A percentile compares a stretch with the other conserved stretches of the same genome.
phyloP scores from a whole-genome alignment of 1,140 invertebrate species.

The Apis laboriosa region DNA sequence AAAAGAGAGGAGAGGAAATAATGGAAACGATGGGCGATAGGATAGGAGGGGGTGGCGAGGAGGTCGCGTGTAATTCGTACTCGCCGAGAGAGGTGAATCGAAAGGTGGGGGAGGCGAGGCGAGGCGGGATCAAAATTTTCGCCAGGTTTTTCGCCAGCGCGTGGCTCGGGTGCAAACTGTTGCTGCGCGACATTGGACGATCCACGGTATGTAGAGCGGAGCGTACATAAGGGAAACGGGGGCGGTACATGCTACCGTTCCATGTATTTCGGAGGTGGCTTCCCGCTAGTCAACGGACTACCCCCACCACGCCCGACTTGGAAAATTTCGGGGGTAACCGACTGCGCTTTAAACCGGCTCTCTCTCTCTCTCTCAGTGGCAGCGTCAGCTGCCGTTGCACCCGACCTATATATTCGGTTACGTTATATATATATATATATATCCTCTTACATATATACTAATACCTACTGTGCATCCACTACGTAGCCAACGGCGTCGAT shows the following conservation, averaged over 20 bases:
- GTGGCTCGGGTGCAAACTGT: conserved; percentile 50
- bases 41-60: background rate
- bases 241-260: background rate
- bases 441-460: conserved; percentile 43
- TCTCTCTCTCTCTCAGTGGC: background rate
- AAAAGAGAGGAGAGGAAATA: too few relatives aligned
- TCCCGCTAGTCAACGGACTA: conserved; percentile 41
- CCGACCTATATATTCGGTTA: conserved; percentile 53
- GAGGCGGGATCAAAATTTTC: conserved; percentile 21
- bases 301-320: conserved; percentile 37
- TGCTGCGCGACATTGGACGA: conserved; percentile 54
- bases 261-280: conserved; percentile 43
- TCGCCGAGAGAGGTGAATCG: background rate
- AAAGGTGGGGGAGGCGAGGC: too few relatives aligned
- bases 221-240: conserved; percentile 22
- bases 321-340: conserved; percentile 62
- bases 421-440: conserved; percentile 41
- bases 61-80: background rate
- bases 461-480: conserved; percentile 57
- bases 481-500: conserved; percentile 61
- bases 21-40: too few relatives aligned
- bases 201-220: conserved; percentile 27
- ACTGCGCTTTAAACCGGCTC: conserved; percentile 50
- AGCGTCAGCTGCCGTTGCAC: conserved; percentile 37
- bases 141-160: conserved; percentile 29